Evolutionary conservation across 2,888 invertebrate species (phyloP).

Genomic region (Drosophila maculinotata): DNA sequence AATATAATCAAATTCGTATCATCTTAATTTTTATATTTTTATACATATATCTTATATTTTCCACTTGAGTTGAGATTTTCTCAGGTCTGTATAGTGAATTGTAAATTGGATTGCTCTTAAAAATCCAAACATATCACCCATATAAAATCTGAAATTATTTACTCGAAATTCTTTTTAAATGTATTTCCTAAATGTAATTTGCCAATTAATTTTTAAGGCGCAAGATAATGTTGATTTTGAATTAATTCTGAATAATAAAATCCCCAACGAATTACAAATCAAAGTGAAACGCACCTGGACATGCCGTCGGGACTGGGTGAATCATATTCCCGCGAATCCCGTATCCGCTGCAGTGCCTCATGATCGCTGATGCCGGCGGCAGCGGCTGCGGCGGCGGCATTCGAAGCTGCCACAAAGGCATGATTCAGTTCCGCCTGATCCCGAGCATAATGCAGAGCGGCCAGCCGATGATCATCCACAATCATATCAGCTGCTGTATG

Average conservation of each 20-base stretch:
- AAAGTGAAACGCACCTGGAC: conserved; percentile 81
- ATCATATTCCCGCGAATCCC: conserved; percentile 83
- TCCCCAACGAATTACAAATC: not conserved
- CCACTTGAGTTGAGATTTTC: no score
- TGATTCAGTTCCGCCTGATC: conserved; percentile 75
- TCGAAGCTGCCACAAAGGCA: conserved; percentile 72
- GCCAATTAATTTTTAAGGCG: not conserved
- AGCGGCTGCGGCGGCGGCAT: conserved; percentile 70
- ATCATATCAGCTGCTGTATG: conserved; percentile 33
- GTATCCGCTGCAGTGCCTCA: conserved; percentile 84
- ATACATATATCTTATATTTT: no score
- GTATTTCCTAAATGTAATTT: no score
- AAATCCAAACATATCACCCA: no score
- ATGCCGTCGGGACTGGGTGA: conserved; percentile 85
- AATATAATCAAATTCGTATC: no score
- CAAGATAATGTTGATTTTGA: not conserved
- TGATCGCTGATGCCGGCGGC: conserved; percentile 82
- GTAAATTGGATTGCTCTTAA: no score
- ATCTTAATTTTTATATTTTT: no score
- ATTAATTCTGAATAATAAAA: not conserved
- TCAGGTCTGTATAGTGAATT: no score
- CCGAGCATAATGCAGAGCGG: conserved; percentile 76
- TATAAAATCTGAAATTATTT: no score
- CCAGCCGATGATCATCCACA: conserved; percentile 74
- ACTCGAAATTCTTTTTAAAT: no score